phyloP scores from a whole-genome alignment of 1,140 invertebrate species.

The Camponotus pennsylvanicus region DNA sequence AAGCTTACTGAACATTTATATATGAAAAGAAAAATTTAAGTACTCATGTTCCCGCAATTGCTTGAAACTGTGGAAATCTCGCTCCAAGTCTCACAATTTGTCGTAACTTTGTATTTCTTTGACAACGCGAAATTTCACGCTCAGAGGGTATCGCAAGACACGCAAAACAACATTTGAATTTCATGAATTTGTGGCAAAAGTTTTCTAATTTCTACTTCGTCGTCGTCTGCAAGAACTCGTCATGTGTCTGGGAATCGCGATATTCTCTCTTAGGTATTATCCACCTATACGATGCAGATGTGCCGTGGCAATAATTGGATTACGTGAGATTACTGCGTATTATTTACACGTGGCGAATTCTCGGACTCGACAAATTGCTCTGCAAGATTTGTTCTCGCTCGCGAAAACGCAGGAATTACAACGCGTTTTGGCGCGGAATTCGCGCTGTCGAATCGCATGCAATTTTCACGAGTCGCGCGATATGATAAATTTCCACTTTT shows the following conservation, averaged over 20 bases:
- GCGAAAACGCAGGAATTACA: slow-evolving; percentile 5
- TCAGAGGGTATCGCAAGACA: not conserved
- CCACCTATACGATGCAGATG: not conserved
- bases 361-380: not conserved
- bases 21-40: not conserved
- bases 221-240: not conserved
- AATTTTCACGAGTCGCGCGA: not conserved
- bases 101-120: slow-evolving; percentile 33
- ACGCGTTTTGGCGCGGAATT: not conserved
- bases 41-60: not conserved
- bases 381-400: not conserved
- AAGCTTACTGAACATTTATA: not conserved
- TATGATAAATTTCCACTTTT: not conserved
- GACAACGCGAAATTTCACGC: slow-evolving; percentile 7
- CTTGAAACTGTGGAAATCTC: slow-evolving; percentile 19
- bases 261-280: not conserved
- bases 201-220: slow-evolving; percentile 31
- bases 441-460: not conserved
- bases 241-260: not conserved
- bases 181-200: slow-evolving; percentile 46
- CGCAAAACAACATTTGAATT: slow-evolving; percentile 35
- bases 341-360: not conserved
- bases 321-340: not conserved
- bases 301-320: not conserved
- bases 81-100: not conserved